Conservation (phyloP, 2,113 vertebrate genomes). For the Amia ocellicauda region DNA sequence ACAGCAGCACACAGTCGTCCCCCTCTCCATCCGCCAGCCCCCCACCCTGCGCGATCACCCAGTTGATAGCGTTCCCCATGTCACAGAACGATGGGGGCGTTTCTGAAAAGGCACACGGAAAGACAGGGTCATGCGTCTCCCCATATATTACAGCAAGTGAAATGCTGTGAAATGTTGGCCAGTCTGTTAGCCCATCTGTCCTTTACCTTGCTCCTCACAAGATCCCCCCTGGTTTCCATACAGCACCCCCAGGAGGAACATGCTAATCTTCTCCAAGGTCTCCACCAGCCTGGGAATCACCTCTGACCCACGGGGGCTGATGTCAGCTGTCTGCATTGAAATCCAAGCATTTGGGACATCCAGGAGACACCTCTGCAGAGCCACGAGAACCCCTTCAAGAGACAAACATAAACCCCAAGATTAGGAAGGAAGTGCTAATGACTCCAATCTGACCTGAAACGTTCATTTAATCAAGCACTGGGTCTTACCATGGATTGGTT, state of each 20-base stretch:
- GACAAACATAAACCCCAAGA: background rate
- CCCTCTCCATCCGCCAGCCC: constrained; percentile 43
- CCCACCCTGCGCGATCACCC: constrained; percentile 64
- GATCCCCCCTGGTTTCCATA: constrained; percentile 50
- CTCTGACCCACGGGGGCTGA: constrained; percentile 39
- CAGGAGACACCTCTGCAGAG: constrained; percentile 73
- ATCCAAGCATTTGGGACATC: constrained; percentile 50
- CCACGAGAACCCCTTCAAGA: constrained; percentile 65
- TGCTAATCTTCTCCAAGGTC: constrained; percentile 50
- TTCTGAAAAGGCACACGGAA: constrained; percentile 45
- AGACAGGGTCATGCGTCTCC: background rate
- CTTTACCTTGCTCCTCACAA: constrained; percentile 52
- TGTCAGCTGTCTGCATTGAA: constrained; percentile 38
- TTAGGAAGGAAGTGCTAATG: too few relatives aligned
- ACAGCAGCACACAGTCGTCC: constrained; percentile 70
- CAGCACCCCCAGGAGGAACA: constrained; percentile 71
- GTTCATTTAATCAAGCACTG: background rate
- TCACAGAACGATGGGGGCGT: constrained; percentile 80
- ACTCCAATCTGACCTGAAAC: background rate
- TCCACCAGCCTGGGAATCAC: constrained; percentile 58
- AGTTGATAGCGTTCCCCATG: constrained; percentile 81
- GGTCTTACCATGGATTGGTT: constrained; percentile 72
- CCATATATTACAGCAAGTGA: too few relatives aligned
- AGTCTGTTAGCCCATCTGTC: too few relatives aligned
- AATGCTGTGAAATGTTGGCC: too few relatives aligned